Percentiles rank a stretch among this genome's conserved stretches.
These are phyloP conservation scores for Colletes gigas DNA, from an alignment of 1,140 invertebrate genomes.

Conservation along the genomic window DNA sequence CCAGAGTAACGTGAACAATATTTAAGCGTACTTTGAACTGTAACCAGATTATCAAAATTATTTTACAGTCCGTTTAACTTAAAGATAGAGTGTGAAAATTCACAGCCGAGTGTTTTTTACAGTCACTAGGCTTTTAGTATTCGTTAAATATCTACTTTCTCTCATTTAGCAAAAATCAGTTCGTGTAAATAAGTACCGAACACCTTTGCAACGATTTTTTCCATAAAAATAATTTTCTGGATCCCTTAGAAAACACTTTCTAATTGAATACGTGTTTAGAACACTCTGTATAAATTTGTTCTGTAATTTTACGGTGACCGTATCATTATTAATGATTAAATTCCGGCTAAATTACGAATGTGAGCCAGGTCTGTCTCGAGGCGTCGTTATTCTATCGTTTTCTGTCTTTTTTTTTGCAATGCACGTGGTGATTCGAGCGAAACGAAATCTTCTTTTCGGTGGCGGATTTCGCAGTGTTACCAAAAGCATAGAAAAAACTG, in stretches of 20 bases:
- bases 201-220: too few relatives aligned
- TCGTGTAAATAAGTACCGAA: too few relatives aligned
- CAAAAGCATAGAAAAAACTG: slow-evolving; percentile 36
- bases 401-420: neutral
- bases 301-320: neutral
- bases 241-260: too few relatives aligned
- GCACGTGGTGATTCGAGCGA: neutral
- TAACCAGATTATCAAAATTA: neutral
- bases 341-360: neutral
- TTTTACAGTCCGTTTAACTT: too few relatives aligned
- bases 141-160: too few relatives aligned
- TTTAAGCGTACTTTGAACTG: neutral
- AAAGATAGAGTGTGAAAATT: too few relatives aligned
- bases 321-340: neutral
- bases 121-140: too few relatives aligned
- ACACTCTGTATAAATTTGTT: too few relatives aligned
- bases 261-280: too few relatives aligned
- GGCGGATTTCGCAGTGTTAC: slow-evolving; percentile 18
- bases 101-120: too few relatives aligned
- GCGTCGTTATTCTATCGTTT: neutral
- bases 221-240: too few relatives aligned
- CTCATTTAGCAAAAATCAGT: too few relatives aligned
- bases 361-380: neutral
- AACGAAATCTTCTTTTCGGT: neutral
- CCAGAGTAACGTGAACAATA: neutral